phyloP scores from a whole-genome alignment of 92 coral and sea anemone species.

The Porites cylindrica region DNA sequence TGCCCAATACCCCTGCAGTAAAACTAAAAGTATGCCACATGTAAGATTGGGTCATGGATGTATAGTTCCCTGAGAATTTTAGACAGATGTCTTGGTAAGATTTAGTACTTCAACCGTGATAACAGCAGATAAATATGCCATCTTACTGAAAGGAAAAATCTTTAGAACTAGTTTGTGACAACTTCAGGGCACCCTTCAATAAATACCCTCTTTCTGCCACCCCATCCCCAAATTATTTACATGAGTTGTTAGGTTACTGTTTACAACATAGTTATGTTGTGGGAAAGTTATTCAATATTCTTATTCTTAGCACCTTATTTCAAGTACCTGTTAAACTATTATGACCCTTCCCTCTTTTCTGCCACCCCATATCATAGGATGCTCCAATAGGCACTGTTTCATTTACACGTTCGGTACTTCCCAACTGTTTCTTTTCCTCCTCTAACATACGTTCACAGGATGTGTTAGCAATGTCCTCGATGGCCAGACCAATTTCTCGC shows the following conservation, averaged over 20 bases:
- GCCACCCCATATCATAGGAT: slow-evolving; percentile 11
- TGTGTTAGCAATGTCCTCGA: background rate
- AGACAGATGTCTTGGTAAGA: no score
- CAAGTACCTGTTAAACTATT: slow-evolving; percentile 23
- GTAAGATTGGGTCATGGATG: no score
- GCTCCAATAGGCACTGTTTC: background rate
- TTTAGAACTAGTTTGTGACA: no score
- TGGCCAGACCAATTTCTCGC: background rate
- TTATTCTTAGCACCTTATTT: background rate
- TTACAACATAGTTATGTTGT: background rate
- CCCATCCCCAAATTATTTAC: background rate
- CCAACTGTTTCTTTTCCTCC: slow-evolving; percentile 9
- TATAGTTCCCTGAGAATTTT: no score
- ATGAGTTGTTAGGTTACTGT: background rate
- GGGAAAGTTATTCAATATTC: background rate
- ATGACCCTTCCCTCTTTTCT: slow-evolving; percentile 18
- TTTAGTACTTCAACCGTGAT: no score
- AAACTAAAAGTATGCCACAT: no score
- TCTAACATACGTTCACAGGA: background rate
- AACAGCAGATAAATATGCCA: no score
- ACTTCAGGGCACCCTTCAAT: no score
- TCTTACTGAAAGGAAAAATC: no score
- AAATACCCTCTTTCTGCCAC: no score
- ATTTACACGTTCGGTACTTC: background rate
- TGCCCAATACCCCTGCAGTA: no score